A percentile compares a stretch with the other conserved stretches of the same genome.
These are phyloP conservation scores for Oxyruncus cristatus DNA, from an alignment of 2,113 vertebrate genomes.

Conservation along the genomic window DNA sequence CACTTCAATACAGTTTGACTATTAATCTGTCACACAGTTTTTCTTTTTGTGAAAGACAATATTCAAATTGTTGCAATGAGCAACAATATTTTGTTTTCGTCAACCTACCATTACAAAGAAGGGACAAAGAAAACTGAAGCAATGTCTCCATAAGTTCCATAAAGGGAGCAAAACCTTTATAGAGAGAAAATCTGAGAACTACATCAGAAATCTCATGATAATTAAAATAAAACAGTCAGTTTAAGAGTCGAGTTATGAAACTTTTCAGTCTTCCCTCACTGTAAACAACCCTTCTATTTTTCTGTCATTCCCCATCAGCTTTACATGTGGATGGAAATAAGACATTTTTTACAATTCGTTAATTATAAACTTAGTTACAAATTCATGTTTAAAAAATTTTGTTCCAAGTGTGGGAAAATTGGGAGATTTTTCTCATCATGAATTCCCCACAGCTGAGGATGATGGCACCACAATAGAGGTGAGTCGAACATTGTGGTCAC, in stretches of 20 bases:
- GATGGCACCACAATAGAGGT: background rate
- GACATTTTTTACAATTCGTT: background rate
- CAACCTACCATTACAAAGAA: background rate
- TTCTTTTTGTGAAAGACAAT: background rate
- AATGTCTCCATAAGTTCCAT: background rate
- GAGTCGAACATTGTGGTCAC: background rate
- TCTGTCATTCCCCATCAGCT: background rate
- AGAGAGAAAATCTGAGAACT: background rate
- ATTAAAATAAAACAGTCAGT: background rate
- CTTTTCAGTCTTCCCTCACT: background rate
- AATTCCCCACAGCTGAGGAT: background rate
- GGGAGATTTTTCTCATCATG: background rate
- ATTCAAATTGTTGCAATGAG: background rate
- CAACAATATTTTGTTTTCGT: background rate
- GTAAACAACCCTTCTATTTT: background rate
- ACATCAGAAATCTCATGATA: background rate
- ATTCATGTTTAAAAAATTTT: background rate
- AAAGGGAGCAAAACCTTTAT: background rate
- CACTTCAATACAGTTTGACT: background rate
- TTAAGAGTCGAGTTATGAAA: background rate
- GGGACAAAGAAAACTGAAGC: background rate
- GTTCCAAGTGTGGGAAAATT: fast-evolving
- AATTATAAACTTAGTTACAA: background rate
- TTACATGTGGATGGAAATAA: background rate
- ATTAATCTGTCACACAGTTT: background rate